Conservation (phyloP, 92 coral and sea anemone species). For the Palythoa caribaeorum region DNA sequence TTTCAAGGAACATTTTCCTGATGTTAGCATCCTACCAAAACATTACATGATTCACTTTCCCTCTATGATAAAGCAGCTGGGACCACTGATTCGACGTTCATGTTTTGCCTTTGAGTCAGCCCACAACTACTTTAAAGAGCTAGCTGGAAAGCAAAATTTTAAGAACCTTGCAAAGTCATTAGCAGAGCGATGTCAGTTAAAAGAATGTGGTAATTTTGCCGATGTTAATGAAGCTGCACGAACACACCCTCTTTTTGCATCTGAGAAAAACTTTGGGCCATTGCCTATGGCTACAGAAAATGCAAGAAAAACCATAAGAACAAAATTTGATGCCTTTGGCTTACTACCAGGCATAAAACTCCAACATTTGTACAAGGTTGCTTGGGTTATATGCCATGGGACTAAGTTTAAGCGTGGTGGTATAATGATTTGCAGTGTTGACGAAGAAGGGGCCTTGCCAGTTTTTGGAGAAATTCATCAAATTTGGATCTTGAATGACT, state of each 20-base stretch:
- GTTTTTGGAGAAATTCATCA: background rate
- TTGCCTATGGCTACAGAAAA: background rate
- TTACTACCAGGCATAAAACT: slow-evolving; percentile 41
- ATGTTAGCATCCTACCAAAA: background rate
- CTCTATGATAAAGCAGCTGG: background rate
- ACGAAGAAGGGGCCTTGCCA: background rate
- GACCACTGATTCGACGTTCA: background rate
- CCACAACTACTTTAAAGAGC: slow-evolving; percentile 43
- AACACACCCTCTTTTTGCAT: slow-evolving; percentile 28
- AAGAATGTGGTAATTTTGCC: slow-evolving; percentile 44
- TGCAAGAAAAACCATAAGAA: slow-evolving; percentile 7
- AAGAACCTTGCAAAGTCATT: slow-evolving; percentile 29
- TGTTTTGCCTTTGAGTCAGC: slow-evolving; percentile 3
- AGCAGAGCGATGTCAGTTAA: slow-evolving; percentile 31
- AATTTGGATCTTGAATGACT: background rate
- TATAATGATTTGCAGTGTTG: slow-evolving; percentile 27
- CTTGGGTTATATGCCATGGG: slow-evolving; percentile 49
- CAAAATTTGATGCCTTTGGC: slow-evolving; percentile 36
- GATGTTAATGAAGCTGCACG: slow-evolving; percentile 38
- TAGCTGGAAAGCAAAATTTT: slow-evolving; percentile 49
- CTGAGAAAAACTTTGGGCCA: slow-evolving; percentile 39
- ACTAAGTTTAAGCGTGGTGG: slow-evolving; percentile 23
- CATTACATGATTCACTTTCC: background rate
- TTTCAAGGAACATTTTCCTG: background rate
- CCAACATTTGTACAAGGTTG: slow-evolving; percentile 1